Conservation (phyloP, 2,888 invertebrate species). For the Epistrophe grossulariae region DNA sequence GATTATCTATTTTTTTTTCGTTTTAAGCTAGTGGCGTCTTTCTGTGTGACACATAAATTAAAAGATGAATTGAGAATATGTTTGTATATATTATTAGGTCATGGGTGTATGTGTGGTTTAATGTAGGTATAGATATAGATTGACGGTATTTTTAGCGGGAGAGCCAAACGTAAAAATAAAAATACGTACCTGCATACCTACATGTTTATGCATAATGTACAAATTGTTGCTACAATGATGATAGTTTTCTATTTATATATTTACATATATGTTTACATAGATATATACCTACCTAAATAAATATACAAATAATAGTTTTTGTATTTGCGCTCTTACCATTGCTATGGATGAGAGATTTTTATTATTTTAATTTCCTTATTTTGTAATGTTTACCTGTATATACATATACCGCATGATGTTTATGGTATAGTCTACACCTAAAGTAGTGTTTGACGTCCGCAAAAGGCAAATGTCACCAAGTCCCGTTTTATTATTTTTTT, state of each 20-base stretch:
- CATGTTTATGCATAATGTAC: neutral
- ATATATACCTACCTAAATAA: conserved; percentile 9
- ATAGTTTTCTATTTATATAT: conserved; percentile 45
- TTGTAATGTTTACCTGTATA: conserved; percentile 36
- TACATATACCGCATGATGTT: neutral
- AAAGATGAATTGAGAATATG: conserved; percentile 9
- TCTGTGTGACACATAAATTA: conserved; percentile 48
- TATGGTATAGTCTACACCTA: conserved; percentile 1
- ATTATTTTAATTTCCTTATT: conserved; percentile 36
- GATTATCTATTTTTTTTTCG: conserved; percentile 19
- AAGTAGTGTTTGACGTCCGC: neutral
- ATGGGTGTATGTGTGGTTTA: conserved; percentile 11
- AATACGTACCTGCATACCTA: no score
- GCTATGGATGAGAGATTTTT: conserved; percentile 41
- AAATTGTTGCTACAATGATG: conserved; percentile 28
- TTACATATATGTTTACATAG: no score
- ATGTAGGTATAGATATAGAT: neutral
- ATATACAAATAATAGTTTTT: conserved; percentile 36
- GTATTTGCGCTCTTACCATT: conserved; percentile 39
- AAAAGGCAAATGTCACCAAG: conserved; percentile 65
- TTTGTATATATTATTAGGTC: neutral
- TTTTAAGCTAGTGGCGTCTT: conserved; percentile 29
- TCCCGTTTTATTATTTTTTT: conserved; percentile 48
- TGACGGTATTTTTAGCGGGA: conserved; percentile 32
- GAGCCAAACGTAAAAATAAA: conserved; percentile 4